Evolutionary conservation across 2,113 vertebrate species (phyloP).

Genomic region (Micronisus gabar): DNA sequence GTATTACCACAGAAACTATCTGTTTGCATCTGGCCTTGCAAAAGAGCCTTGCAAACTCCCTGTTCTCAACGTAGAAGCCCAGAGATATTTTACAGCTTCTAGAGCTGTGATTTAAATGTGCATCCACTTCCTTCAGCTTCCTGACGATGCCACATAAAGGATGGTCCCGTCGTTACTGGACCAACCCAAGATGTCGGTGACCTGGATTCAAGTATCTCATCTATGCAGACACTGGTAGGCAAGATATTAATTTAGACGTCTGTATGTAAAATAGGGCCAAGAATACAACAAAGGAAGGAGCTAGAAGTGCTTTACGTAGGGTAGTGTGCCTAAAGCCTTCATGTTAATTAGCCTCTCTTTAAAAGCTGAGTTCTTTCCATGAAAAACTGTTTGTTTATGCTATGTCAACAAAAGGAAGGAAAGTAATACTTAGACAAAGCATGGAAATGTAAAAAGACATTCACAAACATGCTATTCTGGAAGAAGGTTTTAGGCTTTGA

Average conservation of each 20-base stretch:
- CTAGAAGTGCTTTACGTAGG: not conserved
- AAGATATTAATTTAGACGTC: not conserved
- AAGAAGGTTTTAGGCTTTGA: not conserved
- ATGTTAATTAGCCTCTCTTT: not conserved
- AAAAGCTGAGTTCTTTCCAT: not conserved
- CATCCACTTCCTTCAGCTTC: not conserved
- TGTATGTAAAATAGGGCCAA: not conserved
- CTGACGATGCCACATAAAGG: not conserved
- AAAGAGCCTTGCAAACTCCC: not conserved
- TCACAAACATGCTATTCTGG: not conserved
- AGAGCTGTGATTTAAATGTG: not conserved
- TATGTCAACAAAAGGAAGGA: not conserved
- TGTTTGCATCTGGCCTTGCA: not conserved
- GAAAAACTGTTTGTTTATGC: not conserved
- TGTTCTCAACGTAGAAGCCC: not conserved
- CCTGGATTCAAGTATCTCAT: not conserved
- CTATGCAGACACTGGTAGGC: not conserved
- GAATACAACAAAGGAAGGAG: not conserved
- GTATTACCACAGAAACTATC: not conserved
- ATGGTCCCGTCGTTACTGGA: accelerated
- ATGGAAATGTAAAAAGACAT: not conserved
- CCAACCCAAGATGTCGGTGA: not conserved
- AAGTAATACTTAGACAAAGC: not conserved
- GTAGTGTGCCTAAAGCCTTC: not conserved
- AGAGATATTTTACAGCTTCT: not conserved